Conservation (phyloP, 2,888 invertebrate species). For the Theretra japonica region DNA sequence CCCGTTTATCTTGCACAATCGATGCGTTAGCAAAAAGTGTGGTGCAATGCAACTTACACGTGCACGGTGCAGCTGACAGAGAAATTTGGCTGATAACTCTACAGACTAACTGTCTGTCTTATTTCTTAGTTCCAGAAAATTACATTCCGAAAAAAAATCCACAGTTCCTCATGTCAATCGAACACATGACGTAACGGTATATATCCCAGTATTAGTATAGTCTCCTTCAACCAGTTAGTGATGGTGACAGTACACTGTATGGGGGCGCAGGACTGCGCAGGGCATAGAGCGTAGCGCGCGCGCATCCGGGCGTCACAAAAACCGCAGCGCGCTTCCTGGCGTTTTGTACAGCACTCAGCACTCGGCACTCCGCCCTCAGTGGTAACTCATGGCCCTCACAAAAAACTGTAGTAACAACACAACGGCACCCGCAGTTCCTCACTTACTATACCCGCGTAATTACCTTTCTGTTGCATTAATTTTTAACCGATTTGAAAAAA, state of each 20-base stretch:
- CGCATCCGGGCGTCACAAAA: conserved; percentile 45
- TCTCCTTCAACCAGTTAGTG: not conserved
- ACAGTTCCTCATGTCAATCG: no score
- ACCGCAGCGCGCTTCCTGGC: conserved; percentile 39
- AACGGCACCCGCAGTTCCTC: not conserved
- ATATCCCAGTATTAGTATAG: no score
- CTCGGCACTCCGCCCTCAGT: not conserved
- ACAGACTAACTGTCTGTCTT: no score
- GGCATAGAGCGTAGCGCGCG: conserved; percentile 30
- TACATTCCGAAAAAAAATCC: no score
- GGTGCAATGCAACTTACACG: no score
- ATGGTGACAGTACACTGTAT: not conserved
- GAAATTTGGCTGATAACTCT: no score
- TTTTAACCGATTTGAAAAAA: no score
- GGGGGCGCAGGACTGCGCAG: not conserved
- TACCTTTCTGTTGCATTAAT: not conserved
- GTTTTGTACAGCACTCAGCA: conserved; percentile 17
- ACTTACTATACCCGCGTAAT: not conserved
- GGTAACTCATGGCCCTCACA: not conserved
- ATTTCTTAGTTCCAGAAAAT: no score
- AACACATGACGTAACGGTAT: no score
- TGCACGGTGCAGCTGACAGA: no score
- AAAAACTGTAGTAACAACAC: conserved; percentile 8
- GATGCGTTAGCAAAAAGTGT: no score
- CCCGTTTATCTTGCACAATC: no score